These are phyloP conservation scores for Cephus cinctus DNA, from an alignment of 1,140 invertebrate species.

Conservation along the genomic window DNA sequence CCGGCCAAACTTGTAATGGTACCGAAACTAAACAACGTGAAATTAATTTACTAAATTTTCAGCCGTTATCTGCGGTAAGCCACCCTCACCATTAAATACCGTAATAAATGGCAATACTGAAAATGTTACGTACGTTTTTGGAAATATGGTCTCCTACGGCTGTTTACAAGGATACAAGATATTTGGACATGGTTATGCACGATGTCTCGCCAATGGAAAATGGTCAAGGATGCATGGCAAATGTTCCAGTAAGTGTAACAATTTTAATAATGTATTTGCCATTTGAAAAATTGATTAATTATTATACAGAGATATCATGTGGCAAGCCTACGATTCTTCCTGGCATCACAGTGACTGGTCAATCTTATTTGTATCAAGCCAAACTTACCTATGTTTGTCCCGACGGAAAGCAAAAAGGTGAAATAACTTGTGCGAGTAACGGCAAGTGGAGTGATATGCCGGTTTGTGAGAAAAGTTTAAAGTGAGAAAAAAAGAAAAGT, in stretches of 20 bases:
- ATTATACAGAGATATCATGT: conserved; percentile 51
- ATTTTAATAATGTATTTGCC: background rate
- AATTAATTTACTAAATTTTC: conserved; percentile 19
- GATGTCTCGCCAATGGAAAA: conserved; percentile 54
- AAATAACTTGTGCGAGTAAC: conserved; percentile 35
- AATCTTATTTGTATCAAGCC: conserved; percentile 55
- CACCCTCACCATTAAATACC: conserved; percentile 31
- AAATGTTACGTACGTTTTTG: conserved; percentile 43
- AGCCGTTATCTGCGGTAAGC: conserved; percentile 43
- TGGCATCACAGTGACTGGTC: conserved; percentile 48
- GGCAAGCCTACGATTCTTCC: conserved; percentile 34
- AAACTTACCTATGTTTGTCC: conserved; percentile 52
- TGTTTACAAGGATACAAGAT: conserved; percentile 55
- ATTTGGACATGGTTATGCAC: conserved; percentile 52
- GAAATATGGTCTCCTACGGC: conserved; percentile 49
- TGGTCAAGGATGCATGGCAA: conserved; percentile 59
- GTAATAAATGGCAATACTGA: conserved; percentile 13
- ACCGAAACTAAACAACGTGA: too few relatives aligned
- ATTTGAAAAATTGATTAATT: conserved; percentile 2
- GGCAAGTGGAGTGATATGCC: conserved; percentile 36
- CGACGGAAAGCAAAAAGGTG: conserved; percentile 32
- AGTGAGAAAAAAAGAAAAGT: conserved; percentile 3
- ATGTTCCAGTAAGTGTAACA: conserved; percentile 55
- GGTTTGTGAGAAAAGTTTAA: conserved; percentile 18
- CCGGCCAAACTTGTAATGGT: too few relatives aligned